A percentile compares a stretch with the other conserved stretches of the same genome.
Conservation (phyloP, 2,113 vertebrate genomes). For the Takifugu flavidus region DNA sequence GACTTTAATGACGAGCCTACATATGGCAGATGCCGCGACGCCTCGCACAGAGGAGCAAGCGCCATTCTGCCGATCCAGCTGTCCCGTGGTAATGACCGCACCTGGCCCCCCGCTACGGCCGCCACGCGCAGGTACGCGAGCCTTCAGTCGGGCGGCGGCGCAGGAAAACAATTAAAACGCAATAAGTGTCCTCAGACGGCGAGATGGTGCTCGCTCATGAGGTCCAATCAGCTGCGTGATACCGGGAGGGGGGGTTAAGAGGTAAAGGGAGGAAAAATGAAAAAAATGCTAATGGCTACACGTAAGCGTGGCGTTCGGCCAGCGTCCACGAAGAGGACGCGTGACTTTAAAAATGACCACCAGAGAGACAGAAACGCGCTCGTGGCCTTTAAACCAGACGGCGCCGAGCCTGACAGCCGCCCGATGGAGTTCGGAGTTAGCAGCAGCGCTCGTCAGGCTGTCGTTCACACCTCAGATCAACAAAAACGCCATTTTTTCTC, state of each 20-base stretch:
- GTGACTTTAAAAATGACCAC: too few species aligned
- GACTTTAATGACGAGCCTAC: constrained; percentile 68
- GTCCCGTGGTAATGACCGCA: constrained; percentile 69
- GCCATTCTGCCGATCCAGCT: constrained; percentile 64
- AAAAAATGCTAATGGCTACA: not conserved
- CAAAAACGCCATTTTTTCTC: constrained; percentile 11
- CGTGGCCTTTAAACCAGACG: constrained; percentile 50
- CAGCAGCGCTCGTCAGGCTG: constrained; percentile 45
- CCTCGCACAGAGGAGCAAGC: constrained; percentile 48
- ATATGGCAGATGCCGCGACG: constrained; percentile 62
- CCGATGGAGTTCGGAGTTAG: constrained; percentile 48
- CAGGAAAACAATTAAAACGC: constrained; percentile 63
- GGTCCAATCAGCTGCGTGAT: constrained; percentile 55
- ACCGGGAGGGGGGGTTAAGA: not conserved
- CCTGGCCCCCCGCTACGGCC: constrained; percentile 58
- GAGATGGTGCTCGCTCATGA: constrained; percentile 60
- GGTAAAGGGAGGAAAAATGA: constrained; percentile 5
- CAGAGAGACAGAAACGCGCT: constrained; percentile 23
- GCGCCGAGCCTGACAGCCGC: constrained; percentile 43
- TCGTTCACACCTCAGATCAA: constrained; percentile 48
- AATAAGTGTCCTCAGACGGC: constrained; percentile 34
- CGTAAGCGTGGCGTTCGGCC: too few species aligned
- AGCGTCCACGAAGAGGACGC: too few species aligned
- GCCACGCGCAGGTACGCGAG: constrained; percentile 40
- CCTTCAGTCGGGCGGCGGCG: constrained; percentile 9